Conservation (phyloP, 1,140 invertebrate species). For the Drosophila chauvacae region DNA sequence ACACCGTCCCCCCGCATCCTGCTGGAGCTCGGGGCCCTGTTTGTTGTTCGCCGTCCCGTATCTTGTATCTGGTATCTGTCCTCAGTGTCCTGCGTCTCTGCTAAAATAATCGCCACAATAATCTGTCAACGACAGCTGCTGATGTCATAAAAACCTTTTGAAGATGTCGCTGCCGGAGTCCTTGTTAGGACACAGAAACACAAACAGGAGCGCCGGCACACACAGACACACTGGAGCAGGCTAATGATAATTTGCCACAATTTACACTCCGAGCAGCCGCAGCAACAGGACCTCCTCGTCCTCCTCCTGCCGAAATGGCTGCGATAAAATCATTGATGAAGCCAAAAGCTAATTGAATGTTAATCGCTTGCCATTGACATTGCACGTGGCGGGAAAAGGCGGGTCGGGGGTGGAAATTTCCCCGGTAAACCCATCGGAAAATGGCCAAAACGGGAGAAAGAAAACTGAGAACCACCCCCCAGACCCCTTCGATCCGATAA, state of each 20-base stretch:
- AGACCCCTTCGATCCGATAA: slow-evolving; percentile 30
- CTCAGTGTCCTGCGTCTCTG: slow-evolving; percentile 50
- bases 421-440: slow-evolving; percentile 7
- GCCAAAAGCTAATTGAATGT: slow-evolving; percentile 83
- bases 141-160: slow-evolving; percentile 84
- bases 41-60: slow-evolving; percentile 27
- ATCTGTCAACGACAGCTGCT: slow-evolving; percentile 84
- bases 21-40: slow-evolving; percentile 9
- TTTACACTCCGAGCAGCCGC: slow-evolving; percentile 73
- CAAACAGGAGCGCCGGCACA: neutral
- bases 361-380: slow-evolving; percentile 83
- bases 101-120: slow-evolving; percentile 83
- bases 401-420: neutral
- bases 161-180: slow-evolving; percentile 72
- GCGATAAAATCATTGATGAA: slow-evolving; percentile 84
- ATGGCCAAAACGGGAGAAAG: slow-evolving; percentile 5
- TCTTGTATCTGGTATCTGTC: slow-evolving; percentile 29
- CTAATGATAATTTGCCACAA: slow-evolving; percentile 84
- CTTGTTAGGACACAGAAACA: slow-evolving; percentile 38
- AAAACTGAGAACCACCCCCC: slow-evolving; percentile 11
- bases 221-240: slow-evolving; percentile 35
- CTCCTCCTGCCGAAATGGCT: slow-evolving; percentile 57
- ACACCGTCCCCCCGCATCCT: slow-evolving; percentile 9
- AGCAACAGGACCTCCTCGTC: slow-evolving; percentile 47
- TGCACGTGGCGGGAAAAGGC: slow-evolving; percentile 63